These are phyloP conservation scores for Brachionus manjavacas DNA, from an alignment of 1,140 invertebrate species.

Conservation along the genomic window DNA sequence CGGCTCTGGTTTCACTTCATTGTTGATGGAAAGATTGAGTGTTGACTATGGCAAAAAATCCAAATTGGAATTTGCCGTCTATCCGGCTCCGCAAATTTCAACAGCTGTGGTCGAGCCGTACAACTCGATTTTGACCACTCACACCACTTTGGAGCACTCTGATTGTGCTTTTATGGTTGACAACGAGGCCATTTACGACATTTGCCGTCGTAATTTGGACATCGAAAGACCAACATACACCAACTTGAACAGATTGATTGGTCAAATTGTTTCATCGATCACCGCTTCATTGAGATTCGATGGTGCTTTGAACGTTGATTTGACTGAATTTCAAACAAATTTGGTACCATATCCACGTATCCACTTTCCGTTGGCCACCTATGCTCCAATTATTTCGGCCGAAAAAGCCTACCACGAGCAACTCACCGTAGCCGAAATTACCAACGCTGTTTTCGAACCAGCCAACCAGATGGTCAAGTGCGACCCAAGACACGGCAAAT, in stretches of 20 bases:
- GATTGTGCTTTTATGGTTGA: conserved; percentile 68
- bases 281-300: conserved; percentile 69
- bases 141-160: conserved; percentile 53
- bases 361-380: conserved; percentile 55
- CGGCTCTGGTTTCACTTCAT: conserved; percentile 78
- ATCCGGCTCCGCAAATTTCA: conserved; percentile 56
- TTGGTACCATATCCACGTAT: conserved; percentile 57
- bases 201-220: conserved; percentile 67
- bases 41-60: conserved; percentile 63
- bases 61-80: conserved; percentile 49
- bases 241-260: conserved; percentile 73
- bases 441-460: conserved; percentile 64
- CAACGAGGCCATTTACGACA: conserved; percentile 80
- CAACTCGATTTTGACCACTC: conserved; percentile 58
- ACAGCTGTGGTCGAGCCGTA: conserved; percentile 59
- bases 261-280: conserved; percentile 66
- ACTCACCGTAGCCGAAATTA: conserved; percentile 60
- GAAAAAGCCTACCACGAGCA: conserved; percentile 57
- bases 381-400: conserved; percentile 52
- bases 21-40: conserved; percentile 82
- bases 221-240: conserved; percentile 73
- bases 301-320: conserved; percentile 73
- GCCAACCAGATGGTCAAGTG: conserved; percentile 69
- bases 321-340: conserved; percentile 73
- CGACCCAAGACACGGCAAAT: conserved; percentile 67